Percentiles rank a stretch among this genome's conserved stretches.
phyloP scores from a whole-genome alignment of 2,888 invertebrate genomes.

The Ephialtes manifestator region DNA sequence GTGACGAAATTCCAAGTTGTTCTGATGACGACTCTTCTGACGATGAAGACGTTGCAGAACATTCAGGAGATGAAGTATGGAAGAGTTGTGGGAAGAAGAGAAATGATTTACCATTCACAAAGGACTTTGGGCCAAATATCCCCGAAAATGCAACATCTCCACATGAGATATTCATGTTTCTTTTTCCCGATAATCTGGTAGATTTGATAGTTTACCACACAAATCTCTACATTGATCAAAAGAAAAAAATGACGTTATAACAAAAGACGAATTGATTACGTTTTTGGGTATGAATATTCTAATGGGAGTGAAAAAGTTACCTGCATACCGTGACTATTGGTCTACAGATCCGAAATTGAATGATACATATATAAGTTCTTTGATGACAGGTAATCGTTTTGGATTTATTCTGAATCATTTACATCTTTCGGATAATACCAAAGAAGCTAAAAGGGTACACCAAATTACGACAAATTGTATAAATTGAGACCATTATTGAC shows the following conservation, averaged over 20 bases:
- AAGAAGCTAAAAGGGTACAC: conserved; percentile 66
- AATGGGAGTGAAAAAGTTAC: conserved; percentile 69
- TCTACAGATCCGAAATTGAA: conserved; percentile 61
- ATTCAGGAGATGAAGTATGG: too few relatives aligned
- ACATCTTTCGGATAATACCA: conserved; percentile 73
- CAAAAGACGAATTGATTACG: conserved; percentile 57
- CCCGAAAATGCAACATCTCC: conserved; percentile 56
- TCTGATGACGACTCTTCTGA: conserved; percentile 18
- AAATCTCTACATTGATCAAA: conserved; percentile 66
- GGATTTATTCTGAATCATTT: conserved; percentile 71
- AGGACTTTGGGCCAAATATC: conserved; percentile 47
- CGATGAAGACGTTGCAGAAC: neutral
- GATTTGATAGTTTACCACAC: conserved; percentile 66
- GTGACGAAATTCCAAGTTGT: too few relatives aligned
- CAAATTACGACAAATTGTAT: conserved; percentile 74
- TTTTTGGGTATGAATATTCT: conserved; percentile 69
- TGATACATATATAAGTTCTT: conserved; percentile 58
- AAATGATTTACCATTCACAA: conserved; percentile 24
- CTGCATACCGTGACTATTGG: conserved; percentile 66
- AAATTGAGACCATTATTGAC: conserved; percentile 70
- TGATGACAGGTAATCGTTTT: conserved; percentile 65
- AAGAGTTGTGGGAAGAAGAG: too few relatives aligned
- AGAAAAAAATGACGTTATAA: conserved; percentile 33
- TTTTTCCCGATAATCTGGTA: conserved; percentile 66
- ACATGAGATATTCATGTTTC: conserved; percentile 56